Evolutionary conservation across 2,797 vertebrate species (phyloP).

Genomic region (Periophthalmus magnuspinnatus): DNA sequence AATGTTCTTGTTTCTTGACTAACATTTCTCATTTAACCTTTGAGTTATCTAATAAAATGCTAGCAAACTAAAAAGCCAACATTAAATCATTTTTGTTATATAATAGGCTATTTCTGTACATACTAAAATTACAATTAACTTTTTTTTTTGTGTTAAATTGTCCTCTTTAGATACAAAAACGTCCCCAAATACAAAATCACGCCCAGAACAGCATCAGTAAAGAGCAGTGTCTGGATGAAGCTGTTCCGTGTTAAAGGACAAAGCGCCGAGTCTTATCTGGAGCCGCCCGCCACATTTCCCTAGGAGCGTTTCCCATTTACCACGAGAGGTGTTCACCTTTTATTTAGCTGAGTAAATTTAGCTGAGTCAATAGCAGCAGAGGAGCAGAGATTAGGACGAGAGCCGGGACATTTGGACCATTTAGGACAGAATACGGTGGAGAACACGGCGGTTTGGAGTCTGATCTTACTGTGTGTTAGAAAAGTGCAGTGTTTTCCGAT

Average conservation of each 20-base stretch:
- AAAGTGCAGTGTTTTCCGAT: background rate
- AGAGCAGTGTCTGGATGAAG: constrained; percentile 11
- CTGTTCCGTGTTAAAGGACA: constrained; percentile 23
- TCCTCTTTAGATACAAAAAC: too few relatives aligned
- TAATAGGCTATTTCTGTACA: background rate
- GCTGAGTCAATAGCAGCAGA: constrained; percentile 47
- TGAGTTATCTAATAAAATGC: background rate
- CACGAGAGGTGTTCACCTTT: constrained; percentile 46
- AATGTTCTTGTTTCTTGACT: too few relatives aligned
- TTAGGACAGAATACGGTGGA: constrained; percentile 29
- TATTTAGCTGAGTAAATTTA: constrained; percentile 56
- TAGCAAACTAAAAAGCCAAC: too few relatives aligned
- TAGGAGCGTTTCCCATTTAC: constrained; percentile 34
- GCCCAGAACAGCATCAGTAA: constrained; percentile 2
- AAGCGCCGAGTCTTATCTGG: constrained; percentile 31
- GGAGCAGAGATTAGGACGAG: constrained; percentile 42
- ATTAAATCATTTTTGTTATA: too few relatives aligned
- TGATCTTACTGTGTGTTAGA: constrained; percentile 10
- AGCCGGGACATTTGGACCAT: constrained; percentile 34
- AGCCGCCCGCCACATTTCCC: constrained; percentile 20
- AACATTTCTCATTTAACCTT: too few relatives aligned
- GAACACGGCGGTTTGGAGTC: constrained; percentile 2
- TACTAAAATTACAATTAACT: background rate
- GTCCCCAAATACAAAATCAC: background rate
- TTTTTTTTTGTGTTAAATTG: background rate